These are phyloP conservation scores for Dysmachus trigonus DNA, from an alignment of 2,888 invertebrate species.

Conservation along the genomic window DNA sequence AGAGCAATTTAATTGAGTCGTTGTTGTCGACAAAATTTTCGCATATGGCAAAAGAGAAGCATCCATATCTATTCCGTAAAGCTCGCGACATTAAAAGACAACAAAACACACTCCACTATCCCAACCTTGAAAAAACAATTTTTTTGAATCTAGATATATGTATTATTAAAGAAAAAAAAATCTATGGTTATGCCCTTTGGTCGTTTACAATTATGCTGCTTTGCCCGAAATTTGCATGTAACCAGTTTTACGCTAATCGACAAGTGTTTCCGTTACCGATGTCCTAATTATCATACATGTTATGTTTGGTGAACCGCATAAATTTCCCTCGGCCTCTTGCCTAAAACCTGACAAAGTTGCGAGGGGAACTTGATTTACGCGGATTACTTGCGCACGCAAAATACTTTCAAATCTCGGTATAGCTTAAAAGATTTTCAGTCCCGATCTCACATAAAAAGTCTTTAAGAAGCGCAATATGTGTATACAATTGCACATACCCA, in stretches of 20 bases:
- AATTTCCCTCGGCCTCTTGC: slow-evolving; percentile 1
- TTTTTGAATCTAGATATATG: background rate
- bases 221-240: background rate
- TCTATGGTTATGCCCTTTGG: background rate
- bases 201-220: background rate
- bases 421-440: background rate
- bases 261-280: slow-evolving; percentile 28
- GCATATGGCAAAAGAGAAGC: background rate
- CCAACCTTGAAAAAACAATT: background rate
- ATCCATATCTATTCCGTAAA: slow-evolving; percentile 15
- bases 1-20: slow-evolving; percentile 15
- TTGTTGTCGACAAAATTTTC: slow-evolving; percentile 1
- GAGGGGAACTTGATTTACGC: slow-evolving; percentile 35
- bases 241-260: slow-evolving; percentile 25
- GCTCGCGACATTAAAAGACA: background rate
- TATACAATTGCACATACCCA: background rate
- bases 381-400: slow-evolving; percentile 20
- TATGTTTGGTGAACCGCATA: background rate
- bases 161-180: no score
- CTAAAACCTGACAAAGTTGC: slow-evolving; percentile 14
- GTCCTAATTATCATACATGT: slow-evolving; percentile 37
- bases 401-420: slow-evolving; percentile 2
- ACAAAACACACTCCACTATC: background rate
- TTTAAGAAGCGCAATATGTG: slow-evolving; percentile 7
- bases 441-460: background rate